phyloP scores from a whole-genome alignment of 2,113 vertebrate species.

The Ameiurus melas region DNA sequence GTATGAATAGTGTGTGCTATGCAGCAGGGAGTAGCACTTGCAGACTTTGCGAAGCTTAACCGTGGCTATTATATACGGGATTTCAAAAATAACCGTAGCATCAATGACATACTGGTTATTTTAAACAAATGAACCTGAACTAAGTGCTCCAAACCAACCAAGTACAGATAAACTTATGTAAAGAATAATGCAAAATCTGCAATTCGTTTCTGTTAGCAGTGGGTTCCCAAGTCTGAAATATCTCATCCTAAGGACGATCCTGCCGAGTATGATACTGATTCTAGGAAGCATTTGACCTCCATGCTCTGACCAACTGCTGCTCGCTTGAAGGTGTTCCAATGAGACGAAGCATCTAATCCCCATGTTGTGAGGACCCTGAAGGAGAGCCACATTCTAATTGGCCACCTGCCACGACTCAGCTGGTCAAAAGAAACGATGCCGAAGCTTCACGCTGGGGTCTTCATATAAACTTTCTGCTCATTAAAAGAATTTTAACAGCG shows the following conservation, averaged over 20 bases:
- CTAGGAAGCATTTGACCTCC: conserved; percentile 25
- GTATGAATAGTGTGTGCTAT: not conserved
- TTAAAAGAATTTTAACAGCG: conserved; percentile 11
- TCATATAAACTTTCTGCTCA: conserved; percentile 7
- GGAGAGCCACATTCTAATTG: conserved; percentile 39
- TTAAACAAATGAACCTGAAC: not conserved
- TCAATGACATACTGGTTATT: not conserved
- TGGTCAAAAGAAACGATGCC: not conserved
- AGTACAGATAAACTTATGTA: not conserved
- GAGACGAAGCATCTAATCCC: conserved; percentile 39
- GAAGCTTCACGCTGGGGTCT: conserved; percentile 8
- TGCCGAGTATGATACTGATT: conserved; percentile 31
- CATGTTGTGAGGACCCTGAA: conserved; percentile 15
- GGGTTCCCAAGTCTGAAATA: not conserved
- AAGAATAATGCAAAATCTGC: not conserved
- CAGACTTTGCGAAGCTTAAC: conserved; percentile 2
- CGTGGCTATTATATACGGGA: not conserved
- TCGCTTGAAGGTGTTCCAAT: conserved; percentile 27
- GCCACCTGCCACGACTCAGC: conserved; percentile 30
- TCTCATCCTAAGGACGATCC: not conserved
- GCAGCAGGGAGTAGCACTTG: conserved; percentile 5
- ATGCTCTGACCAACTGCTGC: conserved; percentile 35
- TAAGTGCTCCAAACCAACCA: not conserved
- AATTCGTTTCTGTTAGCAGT: not conserved
- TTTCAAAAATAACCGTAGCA: conserved; percentile 25